Conservation (phyloP, 2,888 invertebrate genomes). For the Podabrus alpinus region DNA sequence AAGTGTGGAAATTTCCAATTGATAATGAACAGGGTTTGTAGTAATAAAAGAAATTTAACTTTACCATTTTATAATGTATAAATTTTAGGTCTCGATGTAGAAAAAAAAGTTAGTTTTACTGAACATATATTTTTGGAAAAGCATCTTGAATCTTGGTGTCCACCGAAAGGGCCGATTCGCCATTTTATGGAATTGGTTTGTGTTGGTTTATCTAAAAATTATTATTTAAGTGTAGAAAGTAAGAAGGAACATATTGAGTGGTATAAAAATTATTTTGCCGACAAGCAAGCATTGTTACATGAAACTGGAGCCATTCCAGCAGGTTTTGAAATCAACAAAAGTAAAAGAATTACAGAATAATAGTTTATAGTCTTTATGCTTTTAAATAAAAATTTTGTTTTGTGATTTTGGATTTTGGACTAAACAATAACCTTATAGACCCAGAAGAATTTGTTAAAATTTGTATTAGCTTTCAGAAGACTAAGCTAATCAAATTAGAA, state of each 20-base stretch:
- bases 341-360: slow-evolving; percentile 29
- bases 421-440: too few relatives aligned
- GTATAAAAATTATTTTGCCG: slow-evolving; percentile 88
- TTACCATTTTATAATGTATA: background rate
- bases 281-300: slow-evolving; percentile 72
- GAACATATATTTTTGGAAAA: slow-evolving; percentile 93
- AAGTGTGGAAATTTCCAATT: slow-evolving; percentile 96
- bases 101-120: slow-evolving; percentile 76
- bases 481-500: too few relatives aligned
- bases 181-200: slow-evolving; percentile 98
- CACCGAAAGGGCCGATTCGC: slow-evolving; percentile 84
- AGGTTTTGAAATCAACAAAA: slow-evolving; percentile 31
- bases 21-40: slow-evolving; percentile 89
- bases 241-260: slow-evolving; percentile 89
- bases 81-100: slow-evolving; percentile 66
- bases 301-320: slow-evolving; percentile 66
- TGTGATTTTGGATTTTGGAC: background rate
- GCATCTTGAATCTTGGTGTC: slow-evolving; percentile 88
- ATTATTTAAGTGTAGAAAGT: slow-evolving; percentile 83
- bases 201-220: slow-evolving; percentile 91
- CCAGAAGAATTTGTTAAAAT: too few relatives aligned
- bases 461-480: too few relatives aligned
- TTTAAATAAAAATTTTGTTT: background rate
- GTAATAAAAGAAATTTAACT: background rate
- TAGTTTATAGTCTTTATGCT: background rate